A percentile compares a stretch with the other conserved stretches of the same genome.
Conservation (phyloP, 2,113 vertebrate genomes). For the human (Homo sapiens) region GRCh38 chr3:160740501-160741000, state of each 20-base stretch:
- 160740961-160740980: background rate
- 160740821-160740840: background rate
- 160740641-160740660: background rate
- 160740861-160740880: background rate
- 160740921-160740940: background rate
- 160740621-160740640: background rate
- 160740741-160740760: background rate
- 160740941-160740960: background rate
- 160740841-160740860: background rate
- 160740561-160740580: constrained; percentile 1
- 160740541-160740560: background rate
- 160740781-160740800: background rate
- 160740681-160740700: background rate
- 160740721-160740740: background rate
- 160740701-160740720: background rate
- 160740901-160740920: background rate
- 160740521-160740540: background rate
- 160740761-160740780: background rate
- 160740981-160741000: background rate
- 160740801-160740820: background rate
- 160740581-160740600: background rate
- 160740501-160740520: background rate
- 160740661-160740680: background rate
- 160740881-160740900: background rate
- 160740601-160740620: background rate